Percentiles rank a stretch among this genome's conserved stretches.
Evolutionary conservation across 2,797 vertebrate species (phyloP).

Genomic region (Leucoraja ocellata): DNA sequence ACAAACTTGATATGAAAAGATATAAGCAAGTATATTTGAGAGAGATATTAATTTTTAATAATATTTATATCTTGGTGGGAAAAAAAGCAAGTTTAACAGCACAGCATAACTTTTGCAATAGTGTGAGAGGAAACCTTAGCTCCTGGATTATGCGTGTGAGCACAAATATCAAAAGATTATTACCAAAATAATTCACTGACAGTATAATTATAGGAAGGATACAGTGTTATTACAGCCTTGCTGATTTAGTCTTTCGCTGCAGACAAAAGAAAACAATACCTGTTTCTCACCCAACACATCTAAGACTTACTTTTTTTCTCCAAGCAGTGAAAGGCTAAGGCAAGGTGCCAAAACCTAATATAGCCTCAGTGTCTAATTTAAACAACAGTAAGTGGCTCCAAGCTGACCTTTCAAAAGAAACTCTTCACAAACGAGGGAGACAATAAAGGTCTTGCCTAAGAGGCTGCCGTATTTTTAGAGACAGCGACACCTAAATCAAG

Average conservation of each 20-base stretch:
- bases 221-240: conserved; percentile 25
- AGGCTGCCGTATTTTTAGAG: conserved; percentile 72
- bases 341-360: conserved; percentile 59
- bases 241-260: background rate
- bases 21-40: background rate
- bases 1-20: background rate
- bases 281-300: conserved; percentile 48
- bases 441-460: conserved; percentile 72
- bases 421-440: conserved; percentile 73
- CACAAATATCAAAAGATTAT: conserved; percentile 19
- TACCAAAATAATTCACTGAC: conserved; percentile 4
- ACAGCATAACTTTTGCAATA: background rate
- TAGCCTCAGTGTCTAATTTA: conserved; percentile 69
- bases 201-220: conserved; percentile 33
- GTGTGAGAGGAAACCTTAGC: background rate
- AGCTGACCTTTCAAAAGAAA: conserved; percentile 60
- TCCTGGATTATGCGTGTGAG: background rate
- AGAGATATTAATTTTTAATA: background rate
- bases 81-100: background rate
- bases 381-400: conserved; percentile 67
- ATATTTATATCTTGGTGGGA: background rate
- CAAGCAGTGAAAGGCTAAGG: conserved; percentile 68
- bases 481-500: conserved; percentile 67
- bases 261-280: conserved; percentile 44
- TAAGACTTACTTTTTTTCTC: conserved; percentile 62